phyloP scores from a whole-genome alignment of 2,797 vertebrate species.

The Eremophila alpestris region DNA sequence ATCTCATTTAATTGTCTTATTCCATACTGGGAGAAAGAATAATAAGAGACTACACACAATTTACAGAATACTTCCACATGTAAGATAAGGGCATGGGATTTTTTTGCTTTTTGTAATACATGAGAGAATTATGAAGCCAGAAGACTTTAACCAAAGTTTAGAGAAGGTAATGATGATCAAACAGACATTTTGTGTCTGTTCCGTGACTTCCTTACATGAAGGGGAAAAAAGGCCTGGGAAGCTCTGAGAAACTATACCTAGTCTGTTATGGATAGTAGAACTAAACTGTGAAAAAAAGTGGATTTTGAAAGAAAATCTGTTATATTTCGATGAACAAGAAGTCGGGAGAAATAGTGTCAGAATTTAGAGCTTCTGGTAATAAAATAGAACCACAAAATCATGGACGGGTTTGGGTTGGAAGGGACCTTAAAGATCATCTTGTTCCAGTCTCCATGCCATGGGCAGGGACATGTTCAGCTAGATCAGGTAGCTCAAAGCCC shows the following conservation, averaged over 20 bases:
- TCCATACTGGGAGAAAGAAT: neutral
- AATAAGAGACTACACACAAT: neutral
- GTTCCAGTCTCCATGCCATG: accelerated
- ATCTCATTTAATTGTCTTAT: neutral
- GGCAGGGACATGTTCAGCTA: neutral
- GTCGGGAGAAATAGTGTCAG: neutral
- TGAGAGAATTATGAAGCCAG: neutral
- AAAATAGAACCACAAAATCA: neutral
- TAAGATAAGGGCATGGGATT: neutral
- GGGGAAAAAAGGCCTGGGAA: neutral
- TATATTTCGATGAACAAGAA: neutral
- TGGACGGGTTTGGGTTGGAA: neutral
- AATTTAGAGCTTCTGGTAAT: neutral
- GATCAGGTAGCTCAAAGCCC: too few species aligned
- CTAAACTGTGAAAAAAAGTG: neutral
- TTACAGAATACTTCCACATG: accelerated
- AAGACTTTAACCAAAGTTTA: neutral
- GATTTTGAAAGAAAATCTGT: neutral
- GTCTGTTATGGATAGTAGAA: neutral
- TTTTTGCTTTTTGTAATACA: neutral
- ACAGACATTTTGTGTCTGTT: neutral
- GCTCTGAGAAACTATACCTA: neutral
- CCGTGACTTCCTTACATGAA: neutral
- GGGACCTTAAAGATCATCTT: neutral
- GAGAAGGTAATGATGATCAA: neutral